Conservation (phyloP, 2,797 vertebrate genomes). For the Gymnodraco acuticeps region DNA sequence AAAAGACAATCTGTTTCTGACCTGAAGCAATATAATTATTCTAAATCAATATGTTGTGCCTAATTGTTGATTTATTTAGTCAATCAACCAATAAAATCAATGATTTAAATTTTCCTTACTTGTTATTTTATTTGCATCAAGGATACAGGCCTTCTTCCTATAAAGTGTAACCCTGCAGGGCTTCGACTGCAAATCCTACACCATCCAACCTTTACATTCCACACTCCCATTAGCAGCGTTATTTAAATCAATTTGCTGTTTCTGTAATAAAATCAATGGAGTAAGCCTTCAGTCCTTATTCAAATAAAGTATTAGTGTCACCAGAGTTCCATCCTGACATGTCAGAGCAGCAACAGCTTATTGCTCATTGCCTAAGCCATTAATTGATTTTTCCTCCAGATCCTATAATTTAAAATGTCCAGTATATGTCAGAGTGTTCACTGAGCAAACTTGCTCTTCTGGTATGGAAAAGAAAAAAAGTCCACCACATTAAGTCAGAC, state of each 20-base stretch:
- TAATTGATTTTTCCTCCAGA: conserved; percentile 71
- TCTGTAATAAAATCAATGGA: conserved; percentile 74
- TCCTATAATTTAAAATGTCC: conserved; percentile 77
- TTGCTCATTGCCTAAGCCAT: conserved; percentile 75
- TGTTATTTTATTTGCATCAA: background rate
- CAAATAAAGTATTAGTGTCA: conserved; percentile 77
- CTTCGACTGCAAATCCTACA: conserved; percentile 28
- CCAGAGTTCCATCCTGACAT: conserved; percentile 66
- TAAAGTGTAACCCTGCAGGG: conserved; percentile 14
- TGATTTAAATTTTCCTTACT: too few species aligned
- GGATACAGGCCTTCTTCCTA: conserved; percentile 4
- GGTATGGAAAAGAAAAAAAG: conserved; percentile 18
- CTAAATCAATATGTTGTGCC: too few species aligned
- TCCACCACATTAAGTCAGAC: conserved; percentile 62
- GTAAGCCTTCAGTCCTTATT: conserved; percentile 73
- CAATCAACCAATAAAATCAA: too few species aligned
- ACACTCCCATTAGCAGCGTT: conserved; percentile 62
- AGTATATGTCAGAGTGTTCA: conserved; percentile 56
- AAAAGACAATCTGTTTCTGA: too few species aligned
- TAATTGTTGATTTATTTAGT: too few species aligned
- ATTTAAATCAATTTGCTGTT: conserved; percentile 76
- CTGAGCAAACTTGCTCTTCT: conserved; percentile 52
- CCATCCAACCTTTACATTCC: conserved; percentile 56
- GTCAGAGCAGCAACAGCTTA: conserved; percentile 68
- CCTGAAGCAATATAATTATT: too few species aligned